These are phyloP conservation scores for Proterorhinus semilunaris DNA, from an alignment of 2,113 vertebrate species.

Conservation along the genomic window DNA sequence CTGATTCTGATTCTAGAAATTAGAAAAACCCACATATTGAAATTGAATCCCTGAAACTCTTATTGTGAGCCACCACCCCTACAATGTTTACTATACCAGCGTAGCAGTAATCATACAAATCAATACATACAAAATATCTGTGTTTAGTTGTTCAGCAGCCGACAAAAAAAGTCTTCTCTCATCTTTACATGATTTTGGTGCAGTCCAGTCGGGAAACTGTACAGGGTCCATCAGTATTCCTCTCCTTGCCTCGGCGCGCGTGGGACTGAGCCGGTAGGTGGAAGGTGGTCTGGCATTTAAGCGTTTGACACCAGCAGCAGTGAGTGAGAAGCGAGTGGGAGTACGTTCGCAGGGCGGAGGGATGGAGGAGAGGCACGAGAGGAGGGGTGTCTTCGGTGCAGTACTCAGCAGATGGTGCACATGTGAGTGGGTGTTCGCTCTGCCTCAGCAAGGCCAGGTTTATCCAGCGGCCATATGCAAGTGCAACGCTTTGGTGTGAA, in stretches of 20 bases:
- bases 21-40: too few species aligned
- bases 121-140: too few species aligned
- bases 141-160: too few species aligned
- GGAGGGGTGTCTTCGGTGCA: conserved; percentile 42
- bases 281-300: conserved; percentile 68
- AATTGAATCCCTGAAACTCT: too few species aligned
- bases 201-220: too few species aligned
- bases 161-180: too few species aligned
- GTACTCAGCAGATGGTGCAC: conserved; percentile 68
- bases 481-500: conserved; percentile 40
- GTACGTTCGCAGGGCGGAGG: background rate
- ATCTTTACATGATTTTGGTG: too few species aligned
- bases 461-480: conserved; percentile 45
- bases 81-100: too few species aligned
- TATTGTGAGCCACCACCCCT: too few species aligned
- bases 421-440: conserved; percentile 66
- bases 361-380: background rate
- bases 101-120: too few species aligned
- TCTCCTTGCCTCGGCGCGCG: conserved; percentile 39
- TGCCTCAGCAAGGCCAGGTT: conserved; percentile 52
- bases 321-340: conserved; percentile 39
- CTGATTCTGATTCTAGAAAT: too few species aligned
- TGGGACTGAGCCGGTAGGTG: conserved; percentile 47
- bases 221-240: conserved; percentile 50
- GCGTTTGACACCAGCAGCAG: conserved; percentile 44